Base-by-base conservation (phyloP, 2,113 vertebrate species). In the Puntigrus tetrazona region DNA sequence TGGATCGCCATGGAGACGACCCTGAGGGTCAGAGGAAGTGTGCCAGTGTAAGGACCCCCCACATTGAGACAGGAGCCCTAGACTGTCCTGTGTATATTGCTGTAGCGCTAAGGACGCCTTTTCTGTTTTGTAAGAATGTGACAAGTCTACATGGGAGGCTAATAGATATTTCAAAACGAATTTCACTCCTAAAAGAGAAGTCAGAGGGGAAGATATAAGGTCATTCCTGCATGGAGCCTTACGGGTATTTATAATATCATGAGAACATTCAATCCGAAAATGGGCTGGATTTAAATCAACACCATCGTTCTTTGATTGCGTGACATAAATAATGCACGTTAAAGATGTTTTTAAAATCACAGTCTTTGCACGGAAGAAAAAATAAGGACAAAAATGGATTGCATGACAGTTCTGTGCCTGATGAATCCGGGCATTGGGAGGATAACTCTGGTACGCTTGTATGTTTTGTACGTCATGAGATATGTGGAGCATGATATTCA, bases 41-140 rank as follows among this genome's bases (percentile, higher is more conserved):
- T 85, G 84, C 69, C 78, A 73, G 65, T 34, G n/a, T 74, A 70
- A 67, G 84, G 52, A 85, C 84, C 84, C 78, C 84, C 55, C 84
- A 81, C 69, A 69, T 41, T 75, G 67, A 85, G 52, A 7, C 67
- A 70, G 45, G 20, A 34, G n/a, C 65, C 50, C 25, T 47, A 11
- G 13, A 29, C 29, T 52, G 29, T 31, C 43, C 55, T 65, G 45
- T 69, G 14, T 38, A 29, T 45, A 82, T 69, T 70, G 52, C 79
- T 70, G 27, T 38, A 43, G 22, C 4, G 2, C 18, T 52, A 20
- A 27, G 1, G 74, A 78, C 38, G 41, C 20, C 36, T 67, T 80
- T 65, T 80, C 78, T 4, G 41, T 67, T 80, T 65, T 31, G 4
- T 36, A 38, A 59, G 50, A 80, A 59, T 59, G 52, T 43, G n/a